Evolutionary conservation across 2,888 invertebrate species (phyloP), one percentile per base, ranked within the genome.

Genomic region (Meteorus cinctellus): DNA sequence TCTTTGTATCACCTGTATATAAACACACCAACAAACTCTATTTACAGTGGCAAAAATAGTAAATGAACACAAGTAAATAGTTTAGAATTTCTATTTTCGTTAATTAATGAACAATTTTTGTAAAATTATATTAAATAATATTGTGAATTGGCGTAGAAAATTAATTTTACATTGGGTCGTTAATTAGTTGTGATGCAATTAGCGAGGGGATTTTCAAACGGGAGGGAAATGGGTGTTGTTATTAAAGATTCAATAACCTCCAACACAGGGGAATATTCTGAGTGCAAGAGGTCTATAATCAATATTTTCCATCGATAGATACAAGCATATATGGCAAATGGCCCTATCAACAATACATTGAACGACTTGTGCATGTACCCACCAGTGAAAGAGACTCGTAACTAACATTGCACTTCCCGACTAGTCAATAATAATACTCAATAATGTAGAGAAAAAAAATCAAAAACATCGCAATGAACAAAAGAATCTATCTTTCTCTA

Each of bases 151-250:
- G 16, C n/a, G 48, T 45, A 6, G 19, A 45, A 31, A 36, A 67
- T 16, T 45, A 67, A 31, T 34, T 48, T 48, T 0, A n/a, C 48
- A 14, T 16, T 48, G 14, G 3, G 4, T 48, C 74, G 74, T 79
- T 78, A 80, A 81, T 81, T 80, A 80, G 78, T 80, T 76, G 78
- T 77, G 79, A 76, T 79, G 81, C 77, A 75, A 71, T 74, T 65
- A 73, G 66, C 74, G 69, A 68, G 74, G 51, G 62, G 65, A 72
- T 41, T 41, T 41, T 12, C 12, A 12, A 41, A 41, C 41, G 41
- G 12, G 12, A 41, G 41, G 12, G 41, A 12, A 41, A 41, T 41
- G 12, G 12, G 41, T 41, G 12, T 12, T 12, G 41, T 41, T 41
- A 69, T 71, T 66, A 69, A 24, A 29, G 27, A 63, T 63, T 45